Conservation (phyloP, 2,888 invertebrate genomes). For the Acleris holmiana region DNA sequence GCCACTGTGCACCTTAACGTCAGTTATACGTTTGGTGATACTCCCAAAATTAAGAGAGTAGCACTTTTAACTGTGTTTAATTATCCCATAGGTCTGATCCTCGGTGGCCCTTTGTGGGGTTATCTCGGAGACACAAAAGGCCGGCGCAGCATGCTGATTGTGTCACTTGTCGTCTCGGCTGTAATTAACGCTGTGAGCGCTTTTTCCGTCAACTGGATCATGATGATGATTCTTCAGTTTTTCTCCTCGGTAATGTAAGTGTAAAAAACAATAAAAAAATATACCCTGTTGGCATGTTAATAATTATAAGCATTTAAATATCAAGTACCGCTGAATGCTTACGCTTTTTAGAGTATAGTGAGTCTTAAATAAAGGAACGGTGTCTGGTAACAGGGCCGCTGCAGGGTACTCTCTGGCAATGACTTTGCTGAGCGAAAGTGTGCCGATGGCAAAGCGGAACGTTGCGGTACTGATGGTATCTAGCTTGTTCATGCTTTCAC, state of each 20-base stretch:
- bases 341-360: not conserved
- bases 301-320: too few species aligned
- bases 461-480: slow-evolving; percentile 57
- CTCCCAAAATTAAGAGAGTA: too few species aligned
- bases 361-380: not conserved
- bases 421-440: slow-evolving; percentile 62
- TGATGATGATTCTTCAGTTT: slow-evolving; percentile 67
- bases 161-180: slow-evolving; percentile 53
- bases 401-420: slow-evolving; percentile 59
- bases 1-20: too few species aligned
- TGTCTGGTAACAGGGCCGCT: slow-evolving; percentile 50
- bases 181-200: slow-evolving; percentile 61
- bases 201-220: slow-evolving; percentile 72
- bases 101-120: slow-evolving; percentile 67
- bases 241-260: slow-evolving; percentile 66
- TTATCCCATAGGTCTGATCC: slow-evolving; percentile 52
- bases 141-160: slow-evolving; percentile 59
- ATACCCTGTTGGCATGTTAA: too few species aligned
- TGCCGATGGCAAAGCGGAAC: slow-evolving; percentile 59
- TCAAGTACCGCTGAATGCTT: too few species aligned
- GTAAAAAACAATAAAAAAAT: too few species aligned
- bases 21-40: too few species aligned
- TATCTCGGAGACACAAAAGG: slow-evolving; percentile 69
- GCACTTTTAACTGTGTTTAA: not conserved
- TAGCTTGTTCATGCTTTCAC: slow-evolving; percentile 59